Base-by-base conservation (phyloP, 1,140 invertebrate species). In the Drosophila seguyi region DNA sequence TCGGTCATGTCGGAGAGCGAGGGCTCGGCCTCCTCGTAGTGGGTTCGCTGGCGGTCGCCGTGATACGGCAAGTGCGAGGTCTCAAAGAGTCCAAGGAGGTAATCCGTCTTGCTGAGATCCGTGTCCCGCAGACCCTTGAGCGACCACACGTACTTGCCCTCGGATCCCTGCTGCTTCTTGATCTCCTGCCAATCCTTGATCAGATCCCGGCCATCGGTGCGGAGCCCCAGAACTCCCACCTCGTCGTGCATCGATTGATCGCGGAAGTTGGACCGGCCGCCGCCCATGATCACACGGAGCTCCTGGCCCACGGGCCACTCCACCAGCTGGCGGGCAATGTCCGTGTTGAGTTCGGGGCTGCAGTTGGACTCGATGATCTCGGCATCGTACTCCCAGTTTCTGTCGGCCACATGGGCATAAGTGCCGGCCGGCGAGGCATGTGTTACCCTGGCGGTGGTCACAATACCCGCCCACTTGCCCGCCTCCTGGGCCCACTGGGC, bases 1-100 rank as follows among this genome's bases (percentile, higher is more conserved):
- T 95, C 94, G 2, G 97, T 97, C 95, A 99, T 97, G 88, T 98
- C 97, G 0, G 95, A 95, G 0, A 99, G 93, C 3, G 96, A 96
- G 0, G 97, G 96, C 81, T 96, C 82, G 0, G 53, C 61, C 1
- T 90, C 60, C 0, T 83, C 79, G 29, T 75, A 53, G 6, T 65
- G 57, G 93, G 80, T 95, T 50, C 93, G 95, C 91, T 7, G 93
- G 82, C 86, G 57, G 62, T 94, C 87, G 31, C 93, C 72, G 56
- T 94, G 90, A 66, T 93, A 94, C 7, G 90, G 92, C 69, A 94
- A 75, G 56, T 94, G 93, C 6, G 67, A 91, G 4, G 72, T 53
- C 47, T 93, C 93, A 73, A 93, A 95, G 78, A 94, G 94, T 93
- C 96, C 96, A 8, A 97, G 91, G 4, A 97, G 92, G 84, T 96